These are phyloP conservation scores for Sphaeridia pumilis DNA, from an alignment of 2,888 invertebrate genomes.

Conservation along the genomic window DNA sequence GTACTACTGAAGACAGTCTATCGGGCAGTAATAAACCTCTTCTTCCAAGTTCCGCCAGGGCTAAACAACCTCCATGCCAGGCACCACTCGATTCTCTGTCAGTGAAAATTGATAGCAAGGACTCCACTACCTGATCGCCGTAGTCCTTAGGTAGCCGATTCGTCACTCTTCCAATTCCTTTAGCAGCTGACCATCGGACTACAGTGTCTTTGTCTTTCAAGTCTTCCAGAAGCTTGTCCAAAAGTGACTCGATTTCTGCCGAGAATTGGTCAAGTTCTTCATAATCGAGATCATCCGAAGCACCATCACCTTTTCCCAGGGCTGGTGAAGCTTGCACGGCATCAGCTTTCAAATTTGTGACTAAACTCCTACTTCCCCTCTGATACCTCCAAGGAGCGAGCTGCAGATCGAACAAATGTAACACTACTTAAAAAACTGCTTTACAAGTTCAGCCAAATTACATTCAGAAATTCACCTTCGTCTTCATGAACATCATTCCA, in stretches of 20 bases:
- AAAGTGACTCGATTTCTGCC: constrained; percentile 74
- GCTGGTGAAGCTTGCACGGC: constrained; percentile 27
- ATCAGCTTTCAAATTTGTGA: constrained; percentile 46
- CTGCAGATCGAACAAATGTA: constrained; percentile 10
- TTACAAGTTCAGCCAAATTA: too few species aligned
- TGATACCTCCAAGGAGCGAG: constrained; percentile 83
- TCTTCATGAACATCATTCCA: constrained; percentile 44
- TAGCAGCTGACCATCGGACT: constrained; percentile 90
- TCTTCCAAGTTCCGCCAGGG: constrained; percentile 76
- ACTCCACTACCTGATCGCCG: constrained; percentile 84
- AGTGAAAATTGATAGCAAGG: constrained; percentile 60
- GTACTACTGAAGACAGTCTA: constrained; percentile 65
- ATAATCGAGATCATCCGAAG: constrained; percentile 20
- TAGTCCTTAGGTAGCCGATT: constrained; percentile 72
- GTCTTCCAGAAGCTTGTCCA: constrained; percentile 74
- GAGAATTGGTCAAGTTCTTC: constrained; percentile 42
- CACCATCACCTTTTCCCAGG: constrained; percentile 26
- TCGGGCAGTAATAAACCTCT: constrained; percentile 76
- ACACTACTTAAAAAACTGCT: too few species aligned
- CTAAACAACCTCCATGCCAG: constrained; percentile 94
- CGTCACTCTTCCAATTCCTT: constrained; percentile 84
- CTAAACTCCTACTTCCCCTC: constrained; percentile 61
- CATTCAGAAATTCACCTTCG: constrained; percentile 25
- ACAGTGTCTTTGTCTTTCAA: constrained; percentile 59
- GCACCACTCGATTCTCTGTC: constrained; percentile 67